Evolutionary conservation across 2,797 vertebrate species (phyloP), one percentile per base, ranked within the genome.

Genomic region (Xenentodon cancila): DNA sequence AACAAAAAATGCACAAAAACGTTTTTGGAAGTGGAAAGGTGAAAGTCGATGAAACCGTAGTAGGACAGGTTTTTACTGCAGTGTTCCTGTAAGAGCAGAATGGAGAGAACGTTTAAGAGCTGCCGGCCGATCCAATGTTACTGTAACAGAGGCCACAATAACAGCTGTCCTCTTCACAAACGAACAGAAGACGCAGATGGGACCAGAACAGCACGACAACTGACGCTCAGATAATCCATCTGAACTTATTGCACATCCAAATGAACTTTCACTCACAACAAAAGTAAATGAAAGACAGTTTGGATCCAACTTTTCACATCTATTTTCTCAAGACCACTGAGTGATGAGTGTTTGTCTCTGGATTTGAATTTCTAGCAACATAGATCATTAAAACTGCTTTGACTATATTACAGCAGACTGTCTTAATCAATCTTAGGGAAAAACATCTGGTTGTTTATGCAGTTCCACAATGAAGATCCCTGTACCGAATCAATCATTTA

Each of bases 41-140:
- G 70, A 75, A 70, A 68, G n/a, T n/a, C 6, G n/a, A n/a, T n/a
- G n/a, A n/a, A n/a, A n/a, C n/a, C n/a, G n/a, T n/a, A n/a, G n/a
- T n/a, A n/a, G 44, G 45, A 47, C 45, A 47, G 3, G 9, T 19
- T 80, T 87, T 84, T 82, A 76, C 81, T 81, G 75, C 73, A 62
- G 56, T 63, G 53, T 75, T 70, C 40, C 64, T 73, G 77, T 68
- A 73, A 81, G 63, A 68, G 5, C 58, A 83, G 74, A 81, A 27
- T 0, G 30, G 19, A 66, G 71, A 49, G 65, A 76, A 81, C 30
- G 76, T 87, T 84, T 81, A 77, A 78, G 58, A 62, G 25, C 63
- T 59, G 56, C 51, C 42, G 57, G 59, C 60, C 19, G 67, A 81
- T 69, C 58, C 62, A 67, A 67, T 74, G 72, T 68, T 68, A 71